Evolutionary conservation across 2,113 vertebrate genomes (phyloP).

Genomic region (Entomyzon cyanotis): DNA sequence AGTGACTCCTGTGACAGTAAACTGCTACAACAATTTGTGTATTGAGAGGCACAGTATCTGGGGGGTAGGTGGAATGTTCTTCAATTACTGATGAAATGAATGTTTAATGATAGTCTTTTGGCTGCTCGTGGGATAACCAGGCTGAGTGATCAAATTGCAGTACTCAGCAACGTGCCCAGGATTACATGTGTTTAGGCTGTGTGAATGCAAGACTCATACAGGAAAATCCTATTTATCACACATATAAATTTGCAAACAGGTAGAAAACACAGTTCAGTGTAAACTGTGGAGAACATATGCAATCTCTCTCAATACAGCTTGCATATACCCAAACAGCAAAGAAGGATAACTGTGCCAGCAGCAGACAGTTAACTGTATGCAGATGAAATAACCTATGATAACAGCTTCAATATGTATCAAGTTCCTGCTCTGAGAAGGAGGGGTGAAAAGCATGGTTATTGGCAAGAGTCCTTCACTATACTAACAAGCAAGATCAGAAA

Average conservation of each 20-base stretch:
- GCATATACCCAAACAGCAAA: neutral
- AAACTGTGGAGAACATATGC: neutral
- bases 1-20: neutral
- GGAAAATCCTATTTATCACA: neutral
- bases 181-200: neutral
- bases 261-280: neutral
- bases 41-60: neutral
- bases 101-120: neutral
- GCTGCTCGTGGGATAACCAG: neutral
- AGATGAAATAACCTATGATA: slow-evolving; percentile 41
- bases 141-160: neutral
- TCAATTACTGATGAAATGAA: neutral
- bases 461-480: neutral
- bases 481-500: neutral
- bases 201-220: neutral
- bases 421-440: neutral
- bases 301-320: neutral
- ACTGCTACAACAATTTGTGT: neutral
- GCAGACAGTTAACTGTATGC: slow-evolving; percentile 1
- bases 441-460: neutral
- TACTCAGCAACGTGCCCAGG: neutral
- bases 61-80: neutral
- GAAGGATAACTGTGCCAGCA: neutral
- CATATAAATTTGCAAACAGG: neutral
- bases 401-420: slow-evolving; percentile 28